Evolutionary conservation across 2,797 vertebrate genomes (phyloP).

Genomic region (Lepidocolaptes lacrymiger): DNA sequence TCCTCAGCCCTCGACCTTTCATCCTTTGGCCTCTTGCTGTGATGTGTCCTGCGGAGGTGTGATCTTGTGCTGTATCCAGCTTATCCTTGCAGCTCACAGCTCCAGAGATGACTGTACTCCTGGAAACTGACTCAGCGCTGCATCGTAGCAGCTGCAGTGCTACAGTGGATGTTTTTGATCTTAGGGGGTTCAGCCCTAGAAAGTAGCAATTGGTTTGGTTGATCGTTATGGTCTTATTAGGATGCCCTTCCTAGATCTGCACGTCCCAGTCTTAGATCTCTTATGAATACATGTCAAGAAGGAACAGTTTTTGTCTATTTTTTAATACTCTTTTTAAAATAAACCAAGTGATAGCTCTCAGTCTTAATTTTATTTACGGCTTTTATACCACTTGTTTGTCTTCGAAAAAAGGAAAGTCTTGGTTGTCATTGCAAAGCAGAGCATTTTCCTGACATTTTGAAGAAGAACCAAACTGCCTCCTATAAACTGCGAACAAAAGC

Average conservation of each 20-base stretch:
- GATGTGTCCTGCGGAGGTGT: background rate
- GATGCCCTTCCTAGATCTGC: background rate
- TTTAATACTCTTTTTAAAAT: background rate
- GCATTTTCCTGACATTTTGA: background rate
- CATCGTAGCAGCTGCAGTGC: background rate
- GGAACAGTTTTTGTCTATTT: background rate
- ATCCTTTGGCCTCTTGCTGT: background rate
- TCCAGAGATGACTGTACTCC: background rate
- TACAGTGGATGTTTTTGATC: background rate
- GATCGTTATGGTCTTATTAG: background rate
- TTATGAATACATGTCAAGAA: background rate
- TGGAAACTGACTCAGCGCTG: background rate
- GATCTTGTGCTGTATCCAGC: background rate
- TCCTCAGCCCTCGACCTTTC: background rate
- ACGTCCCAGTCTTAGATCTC: background rate
- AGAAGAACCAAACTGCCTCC: background rate
- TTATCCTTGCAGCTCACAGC: background rate
- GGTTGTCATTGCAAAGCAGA: background rate
- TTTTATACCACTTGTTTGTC: background rate
- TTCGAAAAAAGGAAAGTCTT: background rate
- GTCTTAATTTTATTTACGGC: background rate
- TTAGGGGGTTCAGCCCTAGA: background rate
- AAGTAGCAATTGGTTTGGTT: background rate
- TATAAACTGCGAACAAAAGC: background rate
- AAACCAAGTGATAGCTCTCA: background rate